Conservation (phyloP, 1,140 invertebrate genomes). For the Lucilia sericata region DNA sequence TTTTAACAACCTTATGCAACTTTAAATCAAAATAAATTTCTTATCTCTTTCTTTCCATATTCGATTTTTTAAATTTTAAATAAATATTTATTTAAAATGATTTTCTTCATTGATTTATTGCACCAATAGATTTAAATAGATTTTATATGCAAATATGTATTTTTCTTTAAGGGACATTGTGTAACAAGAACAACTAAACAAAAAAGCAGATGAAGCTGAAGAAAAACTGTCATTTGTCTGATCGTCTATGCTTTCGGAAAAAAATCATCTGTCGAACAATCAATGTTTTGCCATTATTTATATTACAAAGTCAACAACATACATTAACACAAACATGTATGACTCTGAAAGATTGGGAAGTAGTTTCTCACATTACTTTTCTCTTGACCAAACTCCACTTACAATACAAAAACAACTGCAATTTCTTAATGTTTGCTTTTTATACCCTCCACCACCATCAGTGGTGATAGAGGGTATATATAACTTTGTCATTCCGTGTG, state of each 20-base stretch:
- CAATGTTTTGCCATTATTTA: neutral
- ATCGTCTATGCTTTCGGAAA: neutral
- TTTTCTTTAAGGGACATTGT: neutral
- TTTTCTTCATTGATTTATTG: too few relatives aligned
- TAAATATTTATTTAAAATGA: slow-evolving; percentile 2
- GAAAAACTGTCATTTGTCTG: neutral
- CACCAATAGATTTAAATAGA: neutral
- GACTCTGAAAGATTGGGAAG: too few relatives aligned
- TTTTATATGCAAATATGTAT: neutral
- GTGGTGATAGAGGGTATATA: too few relatives aligned
- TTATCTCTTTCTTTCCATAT: too few relatives aligned
- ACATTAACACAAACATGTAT: too few relatives aligned
- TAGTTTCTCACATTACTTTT: neutral
- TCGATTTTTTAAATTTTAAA: neutral
- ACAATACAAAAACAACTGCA: neutral
- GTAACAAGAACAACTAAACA: neutral
- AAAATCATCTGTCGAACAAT: neutral
- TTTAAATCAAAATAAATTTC: too few relatives aligned
- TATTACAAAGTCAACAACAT: neutral
- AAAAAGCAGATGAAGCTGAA: too few relatives aligned
- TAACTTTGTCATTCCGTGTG: too few relatives aligned
- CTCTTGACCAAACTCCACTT: neutral
- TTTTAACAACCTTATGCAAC: too few relatives aligned
- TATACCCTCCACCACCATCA: too few relatives aligned
- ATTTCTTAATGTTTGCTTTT: neutral